These are phyloP conservation scores for Fukomys damarensis DNA, from an alignment of 2,113 vertebrate species.

Conservation along the genomic window DNA sequence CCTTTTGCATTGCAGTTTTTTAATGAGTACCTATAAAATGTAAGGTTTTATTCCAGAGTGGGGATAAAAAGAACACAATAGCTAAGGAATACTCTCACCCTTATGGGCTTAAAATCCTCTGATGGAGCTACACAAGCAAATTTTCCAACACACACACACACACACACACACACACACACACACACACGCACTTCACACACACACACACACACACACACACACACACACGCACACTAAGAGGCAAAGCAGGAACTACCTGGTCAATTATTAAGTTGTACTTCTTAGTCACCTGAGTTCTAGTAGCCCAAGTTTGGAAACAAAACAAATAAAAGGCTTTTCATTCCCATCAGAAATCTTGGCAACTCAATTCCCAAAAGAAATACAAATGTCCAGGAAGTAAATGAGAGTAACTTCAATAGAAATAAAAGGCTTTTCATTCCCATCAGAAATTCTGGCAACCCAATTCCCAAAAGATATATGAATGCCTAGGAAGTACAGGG, in stretches of 20 bases:
- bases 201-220: no score
- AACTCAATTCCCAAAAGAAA: constrained; percentile 17
- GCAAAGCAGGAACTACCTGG: background rate
- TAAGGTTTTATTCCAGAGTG: background rate
- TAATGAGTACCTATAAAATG: background rate
- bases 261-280: background rate
- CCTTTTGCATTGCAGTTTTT: background rate
- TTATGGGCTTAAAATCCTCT: background rate
- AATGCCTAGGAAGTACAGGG: background rate
- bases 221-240: no score
- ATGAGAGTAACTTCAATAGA: background rate
- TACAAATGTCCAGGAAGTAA: background rate
- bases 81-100: background rate
- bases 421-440: constrained; percentile 43
- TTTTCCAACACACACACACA: background rate
- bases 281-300: background rate
- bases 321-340: background rate
- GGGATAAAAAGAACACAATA: background rate
- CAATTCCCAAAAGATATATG: constrained; percentile 6
- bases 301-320: background rate
- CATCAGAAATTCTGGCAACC: constrained; percentile 11
- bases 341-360: constrained; percentile 22
- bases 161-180: background rate
- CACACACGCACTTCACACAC: no score
- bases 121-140: background rate